Evolutionary conservation across 2,888 invertebrate genomes (phyloP), one percentile per base, ranked within the genome.

Genomic region (Prosapia bicincta): DNA sequence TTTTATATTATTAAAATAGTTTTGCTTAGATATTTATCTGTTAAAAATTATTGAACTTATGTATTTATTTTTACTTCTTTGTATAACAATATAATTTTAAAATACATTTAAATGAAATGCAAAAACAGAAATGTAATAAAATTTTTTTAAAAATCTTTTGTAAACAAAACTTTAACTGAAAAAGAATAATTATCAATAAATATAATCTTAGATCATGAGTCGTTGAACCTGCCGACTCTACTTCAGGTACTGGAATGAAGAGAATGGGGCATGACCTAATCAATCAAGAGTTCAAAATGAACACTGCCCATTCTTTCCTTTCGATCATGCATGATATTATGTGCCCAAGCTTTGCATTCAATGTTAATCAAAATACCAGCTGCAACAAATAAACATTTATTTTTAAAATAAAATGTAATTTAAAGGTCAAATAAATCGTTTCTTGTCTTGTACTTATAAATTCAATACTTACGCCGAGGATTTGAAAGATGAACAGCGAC

Each of bases 401-500:
- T n/a, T n/a, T 24, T 15, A 13, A 26, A 30, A 7, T 26, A 28
- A 24, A 69, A n/a, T n/a, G n/a, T n/a, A n/a, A n/a, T n/a, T n/a
- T n/a, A n/a, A n/a, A n/a, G n/a, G n/a, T n/a, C n/a, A n/a, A n/a
- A n/a, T n/a, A n/a, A n/a, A n/a, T n/a, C n/a, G n/a, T n/a, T n/a
- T n/a, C n/a, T n/a, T n/a, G n/a, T n/a, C n/a, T n/a, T n/a, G n/a
- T n/a, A n/a, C n/a, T n/a, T n/a, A n/a, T n/a, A n/a, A n/a, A n/a
- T n/a, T n/a, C n/a, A 13, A 38, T 38, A 88, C 93, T 91, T 87
- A 96, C 96, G 90, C 82, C 89, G 90, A 78, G 96, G 96, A 82
- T 93, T 90, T 83, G 90, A 88, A 82, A 97, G 91, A 84, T 94
- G 92, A 25, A 97, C 92, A 70, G 96, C 96, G 10, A 97, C 93